phyloP scores from a whole-genome alignment of 2,797 vertebrate genomes.

The Menidia menidia region DNA sequence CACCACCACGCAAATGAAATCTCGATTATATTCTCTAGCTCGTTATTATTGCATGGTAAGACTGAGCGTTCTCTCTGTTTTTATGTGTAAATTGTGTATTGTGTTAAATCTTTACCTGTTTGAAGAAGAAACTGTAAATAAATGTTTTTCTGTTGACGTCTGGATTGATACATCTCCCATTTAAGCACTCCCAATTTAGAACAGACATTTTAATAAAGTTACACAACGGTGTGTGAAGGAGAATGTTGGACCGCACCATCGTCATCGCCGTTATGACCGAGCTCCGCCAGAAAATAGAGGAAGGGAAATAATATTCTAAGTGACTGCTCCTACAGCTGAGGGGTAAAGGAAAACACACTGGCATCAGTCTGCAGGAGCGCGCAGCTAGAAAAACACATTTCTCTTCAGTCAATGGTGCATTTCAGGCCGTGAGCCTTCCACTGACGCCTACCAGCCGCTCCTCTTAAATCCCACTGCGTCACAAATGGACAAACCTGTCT shows the following conservation, averaged over 20 bases:
- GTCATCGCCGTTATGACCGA: constrained; percentile 58
- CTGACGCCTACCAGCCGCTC: constrained; percentile 32
- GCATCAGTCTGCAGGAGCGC: constrained; percentile 26
- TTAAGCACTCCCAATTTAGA: not conserved
- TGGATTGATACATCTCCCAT: constrained; percentile 6
- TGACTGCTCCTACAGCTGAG: constrained; percentile 36
- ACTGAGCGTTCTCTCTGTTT: constrained; percentile 44
- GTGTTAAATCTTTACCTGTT: constrained; percentile 72
- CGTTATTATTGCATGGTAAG: constrained; percentile 76
- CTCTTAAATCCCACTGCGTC: constrained; percentile 54
- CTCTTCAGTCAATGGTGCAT: constrained; percentile 52
- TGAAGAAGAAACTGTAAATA: constrained; percentile 82
- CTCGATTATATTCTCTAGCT: constrained; percentile 54
- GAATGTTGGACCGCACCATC: constrained; percentile 39
- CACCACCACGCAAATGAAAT: constrained; percentile 45
- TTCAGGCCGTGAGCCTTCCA: constrained; percentile 59
- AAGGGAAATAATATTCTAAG: constrained; percentile 46
- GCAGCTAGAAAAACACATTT: constrained; percentile 50
- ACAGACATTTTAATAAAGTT: constrained; percentile 61
- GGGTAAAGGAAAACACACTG: constrained; percentile 43
- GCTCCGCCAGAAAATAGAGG: constrained; percentile 43
- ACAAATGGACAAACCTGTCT: constrained; percentile 47
- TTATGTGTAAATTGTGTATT: constrained; percentile 80
- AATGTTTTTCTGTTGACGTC: constrained; percentile 73
- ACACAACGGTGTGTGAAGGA: constrained; percentile 46